These are phyloP conservation scores for Chelonia mydas DNA, from an alignment of 2,797 vertebrate species.

Conservation along the genomic window DNA sequence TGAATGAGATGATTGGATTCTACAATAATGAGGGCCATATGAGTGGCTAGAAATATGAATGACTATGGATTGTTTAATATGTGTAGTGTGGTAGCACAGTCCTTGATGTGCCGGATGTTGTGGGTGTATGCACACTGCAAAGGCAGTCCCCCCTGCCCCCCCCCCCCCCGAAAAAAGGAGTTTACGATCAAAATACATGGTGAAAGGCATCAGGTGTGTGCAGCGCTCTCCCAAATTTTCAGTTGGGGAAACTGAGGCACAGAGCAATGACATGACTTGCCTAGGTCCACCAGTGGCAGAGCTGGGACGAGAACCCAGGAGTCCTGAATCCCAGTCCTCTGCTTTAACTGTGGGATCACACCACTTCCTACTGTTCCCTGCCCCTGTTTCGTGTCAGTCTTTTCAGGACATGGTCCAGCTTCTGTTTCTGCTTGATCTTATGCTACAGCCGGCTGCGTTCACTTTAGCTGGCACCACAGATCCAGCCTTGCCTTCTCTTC, in stretches of 20 bases:
- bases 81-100: background rate
- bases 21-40: no score
- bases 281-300: background rate
- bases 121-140: background rate
- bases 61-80: no score
- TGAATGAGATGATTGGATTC: no score
- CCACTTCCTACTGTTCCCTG: background rate
- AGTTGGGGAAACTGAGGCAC: background rate
- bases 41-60: no score
- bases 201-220: no score
- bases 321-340: background rate
- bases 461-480: rapidly evolving
- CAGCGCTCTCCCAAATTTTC: background rate
- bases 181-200: background rate
- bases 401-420: background rate
- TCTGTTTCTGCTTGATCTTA: background rate
- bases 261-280: background rate
- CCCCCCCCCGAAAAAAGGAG: no score
- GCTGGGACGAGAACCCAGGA: background rate
- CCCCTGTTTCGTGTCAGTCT: background rate
- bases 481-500: rapidly evolving
- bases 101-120: background rate
- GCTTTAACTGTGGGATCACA: background rate
- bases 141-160: background rate
- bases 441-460: background rate